A percentile compares a stretch with the other conserved stretches of the same genome.
Evolutionary conservation across 2,888 invertebrate genomes (phyloP).

Genomic region (Tricholauxania praeusta): DNA sequence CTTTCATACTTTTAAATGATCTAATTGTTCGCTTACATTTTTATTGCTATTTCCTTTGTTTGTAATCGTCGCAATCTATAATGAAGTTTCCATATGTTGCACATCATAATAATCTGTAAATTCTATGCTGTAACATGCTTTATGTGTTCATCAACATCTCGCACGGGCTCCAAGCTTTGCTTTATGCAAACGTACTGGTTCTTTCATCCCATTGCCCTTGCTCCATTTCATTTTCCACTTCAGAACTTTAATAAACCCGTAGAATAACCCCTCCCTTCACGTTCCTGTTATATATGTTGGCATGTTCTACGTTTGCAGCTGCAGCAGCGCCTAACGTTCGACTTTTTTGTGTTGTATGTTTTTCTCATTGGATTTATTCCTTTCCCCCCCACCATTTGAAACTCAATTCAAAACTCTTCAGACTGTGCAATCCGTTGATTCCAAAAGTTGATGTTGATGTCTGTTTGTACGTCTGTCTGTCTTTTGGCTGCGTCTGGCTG

Average conservation of each 20-base stretch:
- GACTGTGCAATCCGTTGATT: conserved; percentile 18
- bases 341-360: not conserved
- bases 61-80: conserved; percentile 5
- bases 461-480: conserved; percentile 1
- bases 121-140: conserved; percentile 17
- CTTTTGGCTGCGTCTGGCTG: conserved; percentile 9
- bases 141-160: conserved; percentile 16
- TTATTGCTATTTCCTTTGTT: not conserved
- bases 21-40: too few relatives aligned
- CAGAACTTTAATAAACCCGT: not conserved
- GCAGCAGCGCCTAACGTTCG: not conserved
- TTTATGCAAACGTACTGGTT: not conserved
- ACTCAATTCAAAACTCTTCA: conserved; percentile 19
- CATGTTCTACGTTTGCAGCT: not conserved
- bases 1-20: too few relatives aligned
- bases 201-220: not conserved
- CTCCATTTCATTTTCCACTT: not conserved
- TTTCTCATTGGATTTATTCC: not conserved
- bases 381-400: too few relatives aligned
- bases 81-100: conserved; percentile 32
- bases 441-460: conserved; percentile 21
- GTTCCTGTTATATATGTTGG: not conserved
- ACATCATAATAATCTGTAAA: conserved; percentile 23
- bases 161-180: conserved; percentile 3
- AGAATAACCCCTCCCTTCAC: not conserved